Base-by-base conservation (phyloP, 2,797 vertebrate species). In the Ambastaia sidthimunki region DNA sequence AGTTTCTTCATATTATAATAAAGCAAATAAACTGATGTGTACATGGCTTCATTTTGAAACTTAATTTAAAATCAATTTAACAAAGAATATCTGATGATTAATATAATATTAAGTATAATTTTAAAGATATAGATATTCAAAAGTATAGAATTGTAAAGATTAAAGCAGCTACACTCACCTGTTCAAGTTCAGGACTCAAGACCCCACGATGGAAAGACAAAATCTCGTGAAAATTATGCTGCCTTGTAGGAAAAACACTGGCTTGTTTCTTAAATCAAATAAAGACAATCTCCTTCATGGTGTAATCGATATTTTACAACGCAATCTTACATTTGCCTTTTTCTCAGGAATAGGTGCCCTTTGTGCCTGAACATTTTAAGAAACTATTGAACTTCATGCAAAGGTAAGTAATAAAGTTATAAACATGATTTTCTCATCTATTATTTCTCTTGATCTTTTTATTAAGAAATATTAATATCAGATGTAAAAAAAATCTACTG, bases 161-260 rank as follows among this genome's bases (percentile, higher is more conserved):
- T n/a, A 78, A 78, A 62, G 28, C 28, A 41, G 57, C 59, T 71
- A 72, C 47, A 79, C 76, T 79, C 76, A 79, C 76, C 76, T 71
- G 59, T 44, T 71, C 28, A 41, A 19, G 76, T 52, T 62, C 9
- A 60, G 34, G 34, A 66, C 41, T 52, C 67, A 21, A 52, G 76
- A 54, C 47, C 44, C n/a, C 69, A 52, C 65, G 57, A 54, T 6
- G 41, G 50, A 76, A 76, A 55, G 19, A 54, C 25, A 59, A 57
- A 76, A 69, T 59, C 23, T 34, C 47, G 34, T 10, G 37, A 41
- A 41, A 41, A 41, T 41, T 6, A 5, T 37, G 34, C 23, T 31
- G 65, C 54, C 63, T 48, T 4, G 2, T 47, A 50, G 16, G 15
- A 47, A 1, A 15, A 74, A 57, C 7, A 60, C 15, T 1, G 4